These are phyloP conservation scores for Ianthella basta DNA, from an alignment of 37 sponge, comb jelly and placozoan genomes.

Conservation along the genomic window DNA sequence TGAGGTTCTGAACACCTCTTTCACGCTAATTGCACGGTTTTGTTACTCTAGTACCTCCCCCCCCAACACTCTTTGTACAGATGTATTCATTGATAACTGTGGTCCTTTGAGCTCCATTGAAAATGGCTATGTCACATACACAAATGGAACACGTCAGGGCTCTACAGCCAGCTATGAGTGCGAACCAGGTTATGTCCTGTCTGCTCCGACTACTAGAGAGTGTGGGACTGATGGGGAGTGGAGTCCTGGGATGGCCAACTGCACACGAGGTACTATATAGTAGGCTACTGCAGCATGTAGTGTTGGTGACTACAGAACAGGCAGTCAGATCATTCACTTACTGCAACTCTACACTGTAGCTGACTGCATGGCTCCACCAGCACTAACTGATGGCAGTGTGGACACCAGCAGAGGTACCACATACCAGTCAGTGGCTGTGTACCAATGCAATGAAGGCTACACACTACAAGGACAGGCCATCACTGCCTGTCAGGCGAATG, in stretches of 20 bases:
- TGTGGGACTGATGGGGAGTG: not conserved
- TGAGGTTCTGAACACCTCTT: no score
- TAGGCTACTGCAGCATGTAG: no score
- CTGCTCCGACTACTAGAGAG: not conserved
- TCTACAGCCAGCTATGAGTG: not conserved
- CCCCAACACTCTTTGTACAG: no score
- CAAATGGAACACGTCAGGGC: not conserved
- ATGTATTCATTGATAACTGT: not conserved
- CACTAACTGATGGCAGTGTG: not conserved
- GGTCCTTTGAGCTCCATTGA: not conserved
- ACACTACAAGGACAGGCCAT: not conserved
- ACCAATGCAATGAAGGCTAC: constrained; percentile 1
- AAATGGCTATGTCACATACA: not conserved
- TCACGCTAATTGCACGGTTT: no score
- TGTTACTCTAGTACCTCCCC: no score
- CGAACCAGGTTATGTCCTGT: not conserved
- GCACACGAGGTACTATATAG: not conserved
- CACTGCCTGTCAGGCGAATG: not conserved
- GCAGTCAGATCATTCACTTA: not conserved
- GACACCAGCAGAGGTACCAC: not conserved
- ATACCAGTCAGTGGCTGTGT: constrained; percentile 1
- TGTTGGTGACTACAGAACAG: not conserved
- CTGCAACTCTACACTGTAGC: not conserved
- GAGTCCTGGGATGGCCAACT: not conserved
- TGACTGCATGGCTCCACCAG: not conserved